phyloP scores from a whole-genome alignment of 1,140 invertebrate genomes.

The Penaeus vannamei region DNA sequence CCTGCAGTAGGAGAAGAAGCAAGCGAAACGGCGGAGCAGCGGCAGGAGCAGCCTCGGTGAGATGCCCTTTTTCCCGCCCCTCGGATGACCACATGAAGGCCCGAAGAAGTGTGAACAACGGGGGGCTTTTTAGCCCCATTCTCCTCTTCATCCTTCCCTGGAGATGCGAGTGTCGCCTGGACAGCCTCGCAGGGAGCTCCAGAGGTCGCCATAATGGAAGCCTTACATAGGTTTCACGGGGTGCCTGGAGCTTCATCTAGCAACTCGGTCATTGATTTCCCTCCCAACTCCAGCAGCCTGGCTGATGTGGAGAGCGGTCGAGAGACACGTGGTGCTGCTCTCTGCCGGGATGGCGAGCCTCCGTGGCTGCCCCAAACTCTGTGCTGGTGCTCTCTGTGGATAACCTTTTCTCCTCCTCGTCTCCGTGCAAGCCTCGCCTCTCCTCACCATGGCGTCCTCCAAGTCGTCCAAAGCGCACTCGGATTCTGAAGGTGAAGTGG shows the following conservation, averaged over 20 bases:
- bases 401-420: constrained; percentile 11
- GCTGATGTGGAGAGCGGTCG: constrained; percentile 63
- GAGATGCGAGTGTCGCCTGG: too few relatives aligned
- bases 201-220: constrained; percentile 61
- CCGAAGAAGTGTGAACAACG: too few relatives aligned
- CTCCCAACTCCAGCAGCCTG: constrained; percentile 63
- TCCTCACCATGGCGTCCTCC: constrained; percentile 55
- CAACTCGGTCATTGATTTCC: constrained; percentile 66
- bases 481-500: constrained; percentile 60
- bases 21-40: too few relatives aligned
- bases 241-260: constrained; percentile 63
- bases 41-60: too few relatives aligned
- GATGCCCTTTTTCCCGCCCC: too few relatives aligned
- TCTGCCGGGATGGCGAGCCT: constrained; percentile 65
- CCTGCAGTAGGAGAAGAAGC: too few relatives aligned
- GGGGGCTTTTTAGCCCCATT: too few relatives aligned
- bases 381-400: constrained; percentile 51
- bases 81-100: too few relatives aligned
- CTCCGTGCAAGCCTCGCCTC: background rate
- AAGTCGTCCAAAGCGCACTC: constrained; percentile 40
- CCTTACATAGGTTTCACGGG: constrained; percentile 58
- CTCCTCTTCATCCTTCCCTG: too few relatives aligned
- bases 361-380: constrained; percentile 54
- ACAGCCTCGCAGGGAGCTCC: constrained; percentile 37
- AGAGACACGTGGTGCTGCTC: constrained; percentile 64